A percentile compares a stretch with the other conserved stretches of the same genome.
These are phyloP conservation scores for Alentia gelatinosa DNA, from an alignment of 2,888 invertebrate genomes.

Conservation along the genomic window DNA sequence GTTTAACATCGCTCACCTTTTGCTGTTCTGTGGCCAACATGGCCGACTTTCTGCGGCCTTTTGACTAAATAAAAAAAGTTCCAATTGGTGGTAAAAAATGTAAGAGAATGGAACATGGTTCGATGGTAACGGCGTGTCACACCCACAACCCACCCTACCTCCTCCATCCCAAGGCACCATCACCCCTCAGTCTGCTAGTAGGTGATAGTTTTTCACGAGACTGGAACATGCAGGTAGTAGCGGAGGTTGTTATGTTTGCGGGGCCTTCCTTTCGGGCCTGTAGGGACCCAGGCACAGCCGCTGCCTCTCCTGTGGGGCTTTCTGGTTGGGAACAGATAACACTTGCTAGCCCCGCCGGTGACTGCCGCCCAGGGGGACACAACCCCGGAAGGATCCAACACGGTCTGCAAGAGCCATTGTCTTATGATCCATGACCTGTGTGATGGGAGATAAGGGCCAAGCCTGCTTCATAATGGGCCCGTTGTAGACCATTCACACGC, in stretches of 20 bases:
- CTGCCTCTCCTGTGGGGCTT: background rate
- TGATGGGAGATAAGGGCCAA: background rate
- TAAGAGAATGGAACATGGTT: conserved; percentile 1
- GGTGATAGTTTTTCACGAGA: conserved; percentile 1
- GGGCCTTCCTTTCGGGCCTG: background rate
- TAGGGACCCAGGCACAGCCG: background rate
- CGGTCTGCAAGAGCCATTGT: background rate
- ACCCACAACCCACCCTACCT: too few relatives aligned
- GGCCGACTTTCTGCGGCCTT: too few relatives aligned
- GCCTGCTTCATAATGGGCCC: background rate
- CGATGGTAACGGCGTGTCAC: background rate
- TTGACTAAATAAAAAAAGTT: too few relatives aligned
- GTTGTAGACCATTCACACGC: background rate
- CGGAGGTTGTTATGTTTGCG: background rate
- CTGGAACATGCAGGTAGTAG: background rate
- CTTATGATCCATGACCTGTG: conserved; percentile 26
- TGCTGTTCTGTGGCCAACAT: too few relatives aligned
- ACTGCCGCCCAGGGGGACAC: background rate
- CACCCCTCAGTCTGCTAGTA: background rate
- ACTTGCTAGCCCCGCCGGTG: background rate
- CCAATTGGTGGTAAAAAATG: background rate
- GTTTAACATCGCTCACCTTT: background rate
- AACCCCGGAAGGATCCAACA: conserved; percentile 20
- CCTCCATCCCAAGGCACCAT: background rate
- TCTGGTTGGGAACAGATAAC: conserved; percentile 16